Evolutionary conservation across 1,140 invertebrate species (phyloP).

Genomic region (Thaumetopoea pityocampa): DNA sequence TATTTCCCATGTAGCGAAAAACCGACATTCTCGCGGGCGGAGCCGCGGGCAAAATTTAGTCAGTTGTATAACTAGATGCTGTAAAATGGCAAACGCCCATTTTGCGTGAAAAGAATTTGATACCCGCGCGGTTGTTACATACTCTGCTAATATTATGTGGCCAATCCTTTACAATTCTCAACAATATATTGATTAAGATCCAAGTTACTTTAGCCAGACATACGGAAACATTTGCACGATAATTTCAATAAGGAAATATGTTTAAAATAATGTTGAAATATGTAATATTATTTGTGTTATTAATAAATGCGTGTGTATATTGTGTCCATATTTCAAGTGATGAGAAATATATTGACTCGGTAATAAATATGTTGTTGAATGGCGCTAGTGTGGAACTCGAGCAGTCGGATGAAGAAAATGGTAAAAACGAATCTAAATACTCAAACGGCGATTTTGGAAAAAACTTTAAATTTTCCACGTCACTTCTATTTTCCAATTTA

Average conservation of each 20-base stretch:
- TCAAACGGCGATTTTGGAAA: neutral
- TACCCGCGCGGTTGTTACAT: too few relatives aligned
- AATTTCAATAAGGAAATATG: neutral
- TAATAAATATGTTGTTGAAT: slow-evolving; percentile 17
- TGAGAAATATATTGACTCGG: slow-evolving; percentile 12
- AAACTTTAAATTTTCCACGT: neutral
- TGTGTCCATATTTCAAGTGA: slow-evolving; percentile 4
- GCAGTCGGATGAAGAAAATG: slow-evolving; percentile 12
- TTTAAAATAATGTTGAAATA: slow-evolving; percentile 1
- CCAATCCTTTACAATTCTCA: neutral
- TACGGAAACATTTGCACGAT: neutral
- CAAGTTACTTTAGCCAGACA: neutral
- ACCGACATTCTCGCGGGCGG: too few relatives aligned
- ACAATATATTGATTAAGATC: neutral
- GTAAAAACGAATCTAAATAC: slow-evolving; percentile 1
- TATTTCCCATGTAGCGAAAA: too few relatives aligned
- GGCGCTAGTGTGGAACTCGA: slow-evolving; percentile 8
- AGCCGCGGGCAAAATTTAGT: too few relatives aligned
- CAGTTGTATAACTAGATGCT: too few relatives aligned
- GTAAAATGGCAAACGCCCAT: too few relatives aligned
- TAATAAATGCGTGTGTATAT: slow-evolving; percentile 1
- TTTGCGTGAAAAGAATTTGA: too few relatives aligned
- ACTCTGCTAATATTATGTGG: neutral
- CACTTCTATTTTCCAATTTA: neutral
- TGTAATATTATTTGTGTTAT: slow-evolving; percentile 2